Conservation (phyloP, 2,797 vertebrate species). For the Amniataba percoides region DNA sequence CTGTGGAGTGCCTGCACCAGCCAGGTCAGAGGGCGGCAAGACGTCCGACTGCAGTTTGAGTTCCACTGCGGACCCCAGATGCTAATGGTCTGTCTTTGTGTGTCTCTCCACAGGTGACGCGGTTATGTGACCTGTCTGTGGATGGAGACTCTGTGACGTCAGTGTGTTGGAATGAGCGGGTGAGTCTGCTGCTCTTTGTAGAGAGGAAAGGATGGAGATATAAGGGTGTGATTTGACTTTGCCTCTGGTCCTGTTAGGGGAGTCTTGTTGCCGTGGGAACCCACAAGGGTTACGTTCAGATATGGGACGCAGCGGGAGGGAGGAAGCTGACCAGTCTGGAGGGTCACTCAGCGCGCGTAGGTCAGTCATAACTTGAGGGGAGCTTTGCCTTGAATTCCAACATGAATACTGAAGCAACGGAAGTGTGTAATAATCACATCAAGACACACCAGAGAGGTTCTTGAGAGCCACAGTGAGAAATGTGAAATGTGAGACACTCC, state of each 20-base stretch:
- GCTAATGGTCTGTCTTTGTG: neutral
- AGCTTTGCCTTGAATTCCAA: neutral
- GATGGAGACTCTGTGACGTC: conserved; percentile 90
- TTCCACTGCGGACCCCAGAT: neutral
- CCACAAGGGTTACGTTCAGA: conserved; percentile 90
- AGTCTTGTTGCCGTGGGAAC: conserved; percentile 89
- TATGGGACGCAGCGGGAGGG: conserved; percentile 89
- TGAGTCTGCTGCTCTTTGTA: conserved; percentile 58
- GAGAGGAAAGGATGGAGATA: neutral
- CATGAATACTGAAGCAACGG: too few relatives aligned
- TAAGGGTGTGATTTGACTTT: neutral
- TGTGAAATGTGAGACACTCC: conserved; percentile 23
- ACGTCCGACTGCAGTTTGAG: neutral
- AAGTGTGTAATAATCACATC: neutral
- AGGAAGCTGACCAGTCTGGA: conserved; percentile 89
- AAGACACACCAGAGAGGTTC: conserved; percentile 7
- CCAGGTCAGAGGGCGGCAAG: conserved; percentile 76
- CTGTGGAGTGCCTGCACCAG: conserved; percentile 91
- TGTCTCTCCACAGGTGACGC: conserved; percentile 82
- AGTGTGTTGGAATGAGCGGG: conserved; percentile 90
- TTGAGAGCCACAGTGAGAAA: conserved; percentile 12
- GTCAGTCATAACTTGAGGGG: conserved; percentile 72
- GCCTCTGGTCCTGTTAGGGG: conserved; percentile 73
- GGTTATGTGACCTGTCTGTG: conserved; percentile 89
- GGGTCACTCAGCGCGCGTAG: conserved; percentile 88